A percentile compares a stretch with the other conserved stretches of the same genome.
Conservation (phyloP, 1,140 invertebrate species). For the Solen grandis region DNA sequence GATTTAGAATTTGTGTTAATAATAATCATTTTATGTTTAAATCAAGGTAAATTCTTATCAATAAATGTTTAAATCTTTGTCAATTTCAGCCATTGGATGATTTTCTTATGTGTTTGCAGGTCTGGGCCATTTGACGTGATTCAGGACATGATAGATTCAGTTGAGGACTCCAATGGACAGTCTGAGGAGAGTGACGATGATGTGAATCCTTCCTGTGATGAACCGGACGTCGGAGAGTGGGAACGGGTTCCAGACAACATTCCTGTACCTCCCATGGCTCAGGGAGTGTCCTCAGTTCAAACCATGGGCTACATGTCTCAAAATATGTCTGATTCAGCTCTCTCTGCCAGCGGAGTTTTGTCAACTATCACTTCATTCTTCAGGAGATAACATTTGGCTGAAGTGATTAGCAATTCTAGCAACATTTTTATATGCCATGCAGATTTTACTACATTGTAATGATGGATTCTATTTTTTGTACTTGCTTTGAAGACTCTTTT, state of each 20-base stretch:
- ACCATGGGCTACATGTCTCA: constrained; percentile 40
- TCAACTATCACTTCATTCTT: constrained; percentile 48
- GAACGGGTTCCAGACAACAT: constrained; percentile 46
- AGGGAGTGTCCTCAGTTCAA: constrained; percentile 11
- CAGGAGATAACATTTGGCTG: background rate
- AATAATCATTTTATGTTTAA: too few relatives aligned
- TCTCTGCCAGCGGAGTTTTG: constrained; percentile 46
- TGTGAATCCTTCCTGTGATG: background rate
- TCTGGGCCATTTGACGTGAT: constrained; percentile 48
- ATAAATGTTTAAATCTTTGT: too few relatives aligned
- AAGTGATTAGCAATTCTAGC: too few relatives aligned
- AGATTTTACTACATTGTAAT: too few relatives aligned
- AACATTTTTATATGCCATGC: too few relatives aligned
- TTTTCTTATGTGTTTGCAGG: constrained; percentile 10
- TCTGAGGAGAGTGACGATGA: constrained; percentile 54
- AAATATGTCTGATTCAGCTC: constrained; percentile 46
- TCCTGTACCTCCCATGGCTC: constrained; percentile 8
- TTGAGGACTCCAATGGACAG: constrained; percentile 48
- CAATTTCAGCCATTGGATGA: too few relatives aligned
- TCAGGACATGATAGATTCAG: constrained; percentile 56
- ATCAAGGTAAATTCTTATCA: too few relatives aligned
- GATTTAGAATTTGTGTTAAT: too few relatives aligned
- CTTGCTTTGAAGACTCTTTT: too few relatives aligned
- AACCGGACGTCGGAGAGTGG: constrained; percentile 38
- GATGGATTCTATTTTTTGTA: too few relatives aligned